Conservation (phyloP, 2,797 vertebrate genomes). For the Euphonia xanthogaster region DNA sequence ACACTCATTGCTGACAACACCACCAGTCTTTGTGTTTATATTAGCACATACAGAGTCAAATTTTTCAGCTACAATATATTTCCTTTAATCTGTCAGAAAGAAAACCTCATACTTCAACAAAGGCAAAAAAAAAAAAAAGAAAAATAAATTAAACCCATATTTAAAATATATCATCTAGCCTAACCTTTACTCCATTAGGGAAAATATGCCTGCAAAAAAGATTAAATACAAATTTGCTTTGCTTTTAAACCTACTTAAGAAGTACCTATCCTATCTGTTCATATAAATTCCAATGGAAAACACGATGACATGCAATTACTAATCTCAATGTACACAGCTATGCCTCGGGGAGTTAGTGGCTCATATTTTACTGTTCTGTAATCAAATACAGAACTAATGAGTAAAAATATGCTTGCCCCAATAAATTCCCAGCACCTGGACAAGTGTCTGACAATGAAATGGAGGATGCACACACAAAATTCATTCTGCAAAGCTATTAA, state of each 20-base stretch:
- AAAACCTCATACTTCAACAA: conserved; percentile 65
- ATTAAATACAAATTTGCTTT: conserved; percentile 83
- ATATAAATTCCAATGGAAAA: conserved; percentile 83
- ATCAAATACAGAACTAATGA: conserved; percentile 87
- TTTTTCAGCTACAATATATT: conserved; percentile 46
- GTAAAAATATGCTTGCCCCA: conserved; percentile 85
- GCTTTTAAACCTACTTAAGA: conserved; percentile 83
- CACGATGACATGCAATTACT: conserved; percentile 81
- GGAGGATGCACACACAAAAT: conserved; percentile 79
- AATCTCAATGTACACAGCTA: conserved; percentile 82
- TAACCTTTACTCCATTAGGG: conserved; percentile 79
- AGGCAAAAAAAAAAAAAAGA: conserved; percentile 35
- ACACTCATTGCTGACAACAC: background rate
- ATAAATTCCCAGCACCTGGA: conserved; percentile 86
- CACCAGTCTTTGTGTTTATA: conserved; percentile 13
- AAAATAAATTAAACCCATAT: conserved; percentile 74
- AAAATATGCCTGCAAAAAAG: conserved; percentile 76
- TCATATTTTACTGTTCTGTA: conserved; percentile 85
- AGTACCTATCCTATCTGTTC: conserved; percentile 80
- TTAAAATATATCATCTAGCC: conserved; percentile 77
- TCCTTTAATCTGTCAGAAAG: conserved; percentile 49
- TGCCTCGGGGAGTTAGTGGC: conserved; percentile 79
- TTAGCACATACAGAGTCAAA: conserved; percentile 17
- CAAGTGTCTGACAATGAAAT: conserved; percentile 83
- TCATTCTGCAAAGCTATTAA: conserved; percentile 83